Evolutionary conservation across 2,113 vertebrate genomes (phyloP), one percentile per base, ranked within the genome.

Genomic region (Colistium nudipinnis): DNA sequence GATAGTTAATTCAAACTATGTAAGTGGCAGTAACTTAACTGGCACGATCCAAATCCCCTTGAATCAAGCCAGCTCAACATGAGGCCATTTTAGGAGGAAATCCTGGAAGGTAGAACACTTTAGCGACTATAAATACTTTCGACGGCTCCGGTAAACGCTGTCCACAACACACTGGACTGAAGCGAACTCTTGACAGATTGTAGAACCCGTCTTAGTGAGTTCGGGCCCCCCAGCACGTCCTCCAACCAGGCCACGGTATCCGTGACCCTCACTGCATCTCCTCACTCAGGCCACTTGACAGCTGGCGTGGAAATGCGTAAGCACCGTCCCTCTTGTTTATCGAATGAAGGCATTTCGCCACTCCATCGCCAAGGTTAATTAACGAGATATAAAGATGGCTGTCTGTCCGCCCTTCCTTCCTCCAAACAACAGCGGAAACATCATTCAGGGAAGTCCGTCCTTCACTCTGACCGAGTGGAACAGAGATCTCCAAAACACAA

Each of bases 391-490:
- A 52, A 80, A 84, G 83, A 49, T 17, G 63, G 38, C 76, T 45
- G 71, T 76, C 76, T 55, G 56, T 82, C 84, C 87, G 6, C 84
- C 90, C 84, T 89, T 90, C 86, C 88, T 89, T 91, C 83, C 88
- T 85, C 72, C 31, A 61, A 80, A 74, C 70, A 69, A 68, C 67
- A 88, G 82, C 33, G 72, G 74, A 85, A 85, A 84, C 81, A 80
- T 82, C 70, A 67, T 80, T 84, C 80, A 87, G 66, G 71, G 62
- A 78, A 82, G 71, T 82, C 57, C 3, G 60, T 82, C 82, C 76
- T 88, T 85, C 67, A 80, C 53, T 54, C 12, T 36, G 61, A 79
- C 62, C 44, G 64, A 33, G 38, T 5, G 10, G 0, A 43, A 36
- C 48, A 59, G 28, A 19, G 24, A 19, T 49, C 36, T n/a, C 63